Conservation (phyloP, 2,797 vertebrate genomes). For the Spea hammondii region DNA sequence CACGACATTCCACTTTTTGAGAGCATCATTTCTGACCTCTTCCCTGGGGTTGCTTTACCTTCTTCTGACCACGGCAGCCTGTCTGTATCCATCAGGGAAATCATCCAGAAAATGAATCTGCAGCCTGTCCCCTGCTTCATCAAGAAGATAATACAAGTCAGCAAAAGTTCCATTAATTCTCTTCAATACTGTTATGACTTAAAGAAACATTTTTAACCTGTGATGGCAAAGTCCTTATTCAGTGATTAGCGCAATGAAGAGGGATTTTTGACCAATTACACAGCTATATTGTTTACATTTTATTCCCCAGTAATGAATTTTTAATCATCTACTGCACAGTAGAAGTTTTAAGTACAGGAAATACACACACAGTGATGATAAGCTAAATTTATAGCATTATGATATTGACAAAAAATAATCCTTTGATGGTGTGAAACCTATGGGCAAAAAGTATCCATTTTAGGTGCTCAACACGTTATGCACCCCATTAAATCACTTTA, state of each 20-base stretch:
- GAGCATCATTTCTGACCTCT: conserved; percentile 66
- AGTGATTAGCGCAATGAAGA: background rate
- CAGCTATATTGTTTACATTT: too few species aligned
- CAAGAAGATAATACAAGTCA: conserved; percentile 64
- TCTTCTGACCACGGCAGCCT: conserved; percentile 58
- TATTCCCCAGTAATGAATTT: too few species aligned
- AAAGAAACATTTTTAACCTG: conserved; percentile 15
- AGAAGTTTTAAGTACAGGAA: too few species aligned
- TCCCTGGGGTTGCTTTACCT: conserved; percentile 58
- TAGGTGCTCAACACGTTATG: too few species aligned
- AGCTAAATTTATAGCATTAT: too few species aligned
- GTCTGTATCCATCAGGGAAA: conserved; percentile 66
- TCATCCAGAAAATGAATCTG: conserved; percentile 66
- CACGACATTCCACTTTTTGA: conserved; percentile 60
- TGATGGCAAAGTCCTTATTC: conserved; percentile 14
- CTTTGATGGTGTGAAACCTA: too few species aligned
- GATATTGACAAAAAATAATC: too few species aligned
- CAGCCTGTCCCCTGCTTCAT: conserved; percentile 60
- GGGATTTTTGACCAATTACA: background rate
- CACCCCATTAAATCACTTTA: too few species aligned
- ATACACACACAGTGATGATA: too few species aligned
- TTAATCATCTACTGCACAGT: too few species aligned
- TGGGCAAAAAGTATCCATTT: too few species aligned
- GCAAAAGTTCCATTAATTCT: conserved; percentile 58
- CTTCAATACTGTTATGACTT: conserved; percentile 24